Base-by-base conservation (phyloP, 64 coral and sea anemone genomes). In the Acropora tenuis region DNA sequence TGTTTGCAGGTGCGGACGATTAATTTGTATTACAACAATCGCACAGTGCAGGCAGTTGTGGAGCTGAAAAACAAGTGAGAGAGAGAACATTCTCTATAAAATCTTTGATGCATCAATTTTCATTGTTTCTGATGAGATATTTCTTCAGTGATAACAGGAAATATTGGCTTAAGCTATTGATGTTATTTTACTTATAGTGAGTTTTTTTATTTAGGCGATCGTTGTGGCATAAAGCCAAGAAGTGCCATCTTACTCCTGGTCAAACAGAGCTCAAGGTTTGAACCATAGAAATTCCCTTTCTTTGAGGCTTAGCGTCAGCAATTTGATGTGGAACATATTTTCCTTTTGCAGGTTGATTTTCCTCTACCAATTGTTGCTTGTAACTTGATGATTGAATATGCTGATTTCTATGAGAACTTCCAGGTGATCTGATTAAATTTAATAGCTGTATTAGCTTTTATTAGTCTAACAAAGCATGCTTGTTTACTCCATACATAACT, bases 51-150 rank as follows among this genome's bases (percentile, higher is more conserved):
- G 78, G 95, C 97, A 55, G 97, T 99, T 3, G 97, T 99, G 8
- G 97, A 99, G 80, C 88, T 99, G 40, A 99, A 99, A 68, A 99
- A 99, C 97, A 99, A 99, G 97, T 99, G 76, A 88, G 95, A 88
- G 95, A 68, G 40, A 71, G 3, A 71, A 71, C 17, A 71, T n/a
- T 1, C 3, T 1, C 5, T 0, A 0, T 71, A 2, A 71, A 71
- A 71, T 8, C 60, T 7, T 10, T 63, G 30, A 15, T 10, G 60
- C 13, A 13, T 13, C 60, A 10, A 63, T 13, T 30, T 30, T 30
- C 30, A 30, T 30, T 30, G 30, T 30, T 30, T 30, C 30, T 30
- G 30, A 30, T 30, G 30, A 30, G 30, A 4, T 55, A 9, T 4
- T 55, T 55, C 52, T 5, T 55, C 52, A 9, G 9, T 55, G 52